Base-by-base conservation (phyloP, 2,888 invertebrate genomes). In the Heliconius cydno region DNA sequence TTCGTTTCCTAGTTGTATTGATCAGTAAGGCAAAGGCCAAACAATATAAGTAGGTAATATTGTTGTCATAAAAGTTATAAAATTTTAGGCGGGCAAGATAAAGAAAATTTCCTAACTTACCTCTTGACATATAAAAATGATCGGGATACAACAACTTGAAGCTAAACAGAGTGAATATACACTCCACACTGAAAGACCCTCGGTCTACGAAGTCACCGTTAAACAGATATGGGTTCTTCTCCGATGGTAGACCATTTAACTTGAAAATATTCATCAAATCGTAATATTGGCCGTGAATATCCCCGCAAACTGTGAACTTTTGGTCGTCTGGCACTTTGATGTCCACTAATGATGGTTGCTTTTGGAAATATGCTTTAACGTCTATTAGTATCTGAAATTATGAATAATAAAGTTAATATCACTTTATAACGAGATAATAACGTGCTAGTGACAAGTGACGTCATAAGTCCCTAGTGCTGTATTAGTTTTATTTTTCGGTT, bases 131-230 rank as follows among this genome's bases (percentile, higher is more conserved):
- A 92, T 97, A 99, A 94, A 99, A 99, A 92, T 99, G 98, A 89
- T 99, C 96, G 0, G 99, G 99, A 93, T 97, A 99, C 74, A 99
- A 95, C 82, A 99, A 95, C 92, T 99, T 99, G 94, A 98, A 99
- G 83, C 99, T 98, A 92, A 99, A 99, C 83, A 99, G 95, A 13
- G 98, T 98, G 90, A 99, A 99, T 89, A 99, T 99, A 91, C 99
- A 99, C 95, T 99, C 99, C 52, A 99, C 99, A 60, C 99, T 99
- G 92, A 99, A 99, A 0, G 99, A 99, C 22, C 99, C 99, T 93
- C 99, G 96, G 93, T 99, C 99, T 28, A 99, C 99, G 92, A 99
- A 99, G 95, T 99, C 99, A 81, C 99, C 99, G 92, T 99, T 99
- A 93, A 99, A 99, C 85, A 99, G 95, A 94, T 99, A 99, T 77